A percentile compares a stretch with the other conserved stretches of the same genome.
Evolutionary conservation across 2,113 vertebrate species (phyloP).

Genomic region (Spermophilus dauricus): DNA sequence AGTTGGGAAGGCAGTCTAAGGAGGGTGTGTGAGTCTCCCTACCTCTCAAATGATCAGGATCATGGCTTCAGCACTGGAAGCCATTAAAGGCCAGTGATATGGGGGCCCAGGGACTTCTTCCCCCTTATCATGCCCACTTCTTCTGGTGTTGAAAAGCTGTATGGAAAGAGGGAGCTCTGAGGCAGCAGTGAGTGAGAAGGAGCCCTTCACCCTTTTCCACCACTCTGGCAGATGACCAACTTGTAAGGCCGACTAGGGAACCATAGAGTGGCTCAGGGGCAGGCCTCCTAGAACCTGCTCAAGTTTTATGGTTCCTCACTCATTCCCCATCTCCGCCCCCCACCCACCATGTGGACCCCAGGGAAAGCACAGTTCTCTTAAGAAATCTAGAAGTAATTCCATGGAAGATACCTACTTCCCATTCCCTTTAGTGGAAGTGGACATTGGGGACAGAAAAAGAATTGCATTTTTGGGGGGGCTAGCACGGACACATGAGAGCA

Average conservation of each 20-base stretch:
- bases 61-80: accelerated
- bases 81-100: background rate
- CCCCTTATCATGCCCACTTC: background rate
- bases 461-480: background rate
- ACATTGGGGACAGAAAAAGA: constrained; percentile 1
- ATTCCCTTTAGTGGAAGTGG: background rate
- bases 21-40: background rate
- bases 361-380: background rate
- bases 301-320: background rate
- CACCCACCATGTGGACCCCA: background rate
- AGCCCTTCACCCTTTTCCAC: background rate
- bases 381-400: background rate
- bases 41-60: background rate
- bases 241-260: background rate
- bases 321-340: background rate
- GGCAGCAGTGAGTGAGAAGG: background rate
- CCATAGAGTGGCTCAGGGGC: background rate
- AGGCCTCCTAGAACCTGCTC: background rate
- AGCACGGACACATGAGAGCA: background rate
- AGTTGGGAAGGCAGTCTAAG: background rate
- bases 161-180: background rate
- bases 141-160: background rate
- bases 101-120: background rate
- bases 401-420: background rate
- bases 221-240: accelerated